Percentiles rank a stretch among this genome's conserved stretches.
Conservation (phyloP, 2,113 vertebrate genomes). For the Diphyllodes magnificus region DNA sequence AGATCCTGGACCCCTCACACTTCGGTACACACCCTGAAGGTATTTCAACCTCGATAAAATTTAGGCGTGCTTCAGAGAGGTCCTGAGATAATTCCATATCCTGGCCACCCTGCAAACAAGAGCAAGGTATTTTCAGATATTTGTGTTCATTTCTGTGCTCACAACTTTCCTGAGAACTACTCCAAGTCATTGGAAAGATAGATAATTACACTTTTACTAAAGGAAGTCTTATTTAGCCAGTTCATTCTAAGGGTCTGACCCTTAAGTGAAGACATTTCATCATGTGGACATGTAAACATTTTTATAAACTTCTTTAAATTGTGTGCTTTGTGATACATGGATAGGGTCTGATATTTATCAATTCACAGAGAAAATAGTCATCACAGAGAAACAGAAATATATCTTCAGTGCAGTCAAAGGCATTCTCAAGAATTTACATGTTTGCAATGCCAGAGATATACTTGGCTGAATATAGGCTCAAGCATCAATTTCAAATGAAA, state of each 20-base stretch:
- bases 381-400: not conserved
- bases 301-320: not conserved
- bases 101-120: not conserved
- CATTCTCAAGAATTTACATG: not conserved
- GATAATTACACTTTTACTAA: not conserved
- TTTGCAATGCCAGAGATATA: not conserved
- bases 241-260: not conserved
- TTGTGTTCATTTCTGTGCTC: not conserved
- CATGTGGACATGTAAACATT: not conserved
- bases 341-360: not conserved
- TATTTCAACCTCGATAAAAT: not conserved
- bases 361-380: not conserved
- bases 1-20: not conserved
- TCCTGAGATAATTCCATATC: not conserved
- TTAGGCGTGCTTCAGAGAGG: not conserved
- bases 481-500: slow-evolving; percentile 9
- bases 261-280: not conserved
- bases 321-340: not conserved
- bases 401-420: not conserved
- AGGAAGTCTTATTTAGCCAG: not conserved
- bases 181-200: not conserved
- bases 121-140: not conserved
- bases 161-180: not conserved
- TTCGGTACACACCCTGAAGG: not conserved
- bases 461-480: not conserved